These are phyloP conservation scores for Cosmia trapezina DNA, from an alignment of 2,888 invertebrate species.

Conservation along the genomic window DNA sequence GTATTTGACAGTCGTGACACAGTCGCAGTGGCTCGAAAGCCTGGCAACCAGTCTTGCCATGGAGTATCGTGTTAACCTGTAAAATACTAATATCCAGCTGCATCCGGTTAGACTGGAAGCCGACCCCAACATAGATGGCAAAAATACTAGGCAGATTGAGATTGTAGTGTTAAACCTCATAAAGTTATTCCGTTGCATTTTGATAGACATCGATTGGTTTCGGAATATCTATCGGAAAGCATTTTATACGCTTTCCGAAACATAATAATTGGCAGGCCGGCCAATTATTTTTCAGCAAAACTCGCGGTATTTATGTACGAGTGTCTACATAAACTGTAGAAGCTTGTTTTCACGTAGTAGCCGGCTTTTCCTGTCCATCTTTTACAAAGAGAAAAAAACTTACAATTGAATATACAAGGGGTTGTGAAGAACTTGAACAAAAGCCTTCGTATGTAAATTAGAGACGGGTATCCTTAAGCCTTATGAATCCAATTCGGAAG, in stretches of 20 bases:
- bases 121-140: too few relatives aligned
- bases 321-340: neutral
- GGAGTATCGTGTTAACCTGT: too few relatives aligned
- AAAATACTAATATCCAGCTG: too few relatives aligned
- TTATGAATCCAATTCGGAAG: constrained; percentile 60
- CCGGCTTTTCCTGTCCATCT: constrained; percentile 5
- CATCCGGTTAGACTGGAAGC: too few relatives aligned
- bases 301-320: neutral
- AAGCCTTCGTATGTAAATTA: constrained; percentile 64
- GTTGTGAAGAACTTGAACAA: constrained; percentile 55
- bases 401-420: constrained; percentile 47
- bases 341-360: neutral
- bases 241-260: neutral
- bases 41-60: too few relatives aligned
- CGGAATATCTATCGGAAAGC: neutral
- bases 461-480: constrained; percentile 48
- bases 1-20: too few relatives aligned
- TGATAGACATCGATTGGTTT: neutral
- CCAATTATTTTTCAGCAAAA: constrained; percentile 19
- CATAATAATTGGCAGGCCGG: neutral
- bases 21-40: too few relatives aligned
- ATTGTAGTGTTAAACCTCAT: too few relatives aligned
- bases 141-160: too few relatives aligned
- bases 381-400: constrained; percentile 33
- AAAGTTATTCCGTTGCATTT: neutral